Percentiles rank a stretch among this genome's conserved stretches.
Conservation (phyloP, 37 sponge, comb jelly and placozoan species). For the Diacarnus erythraeanus region DNA sequence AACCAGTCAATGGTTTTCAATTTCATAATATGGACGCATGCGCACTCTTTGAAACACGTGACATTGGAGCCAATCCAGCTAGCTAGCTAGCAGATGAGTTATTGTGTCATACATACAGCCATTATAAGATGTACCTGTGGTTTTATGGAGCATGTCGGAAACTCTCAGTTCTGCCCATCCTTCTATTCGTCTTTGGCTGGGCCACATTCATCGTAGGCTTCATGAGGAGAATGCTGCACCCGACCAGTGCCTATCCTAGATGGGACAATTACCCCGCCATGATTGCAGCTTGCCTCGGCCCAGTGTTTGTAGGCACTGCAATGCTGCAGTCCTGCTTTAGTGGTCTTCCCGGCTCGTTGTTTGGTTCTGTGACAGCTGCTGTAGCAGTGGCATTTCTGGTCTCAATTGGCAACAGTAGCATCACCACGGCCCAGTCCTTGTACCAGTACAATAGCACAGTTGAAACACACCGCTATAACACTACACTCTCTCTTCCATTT, state of each 20-base stretch:
- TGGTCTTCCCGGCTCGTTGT: neutral
- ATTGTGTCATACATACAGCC: too few species aligned
- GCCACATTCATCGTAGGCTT: neutral
- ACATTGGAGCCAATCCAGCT: too few species aligned
- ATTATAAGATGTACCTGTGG: too few species aligned
- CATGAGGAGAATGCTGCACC: neutral
- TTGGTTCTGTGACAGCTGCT: neutral
- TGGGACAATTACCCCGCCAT: slow-evolving; percentile 6
- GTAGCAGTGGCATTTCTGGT: neutral
- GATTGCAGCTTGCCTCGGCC: neutral
- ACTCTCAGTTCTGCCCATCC: neutral
- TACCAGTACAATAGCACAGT: neutral
- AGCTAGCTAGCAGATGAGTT: too few species aligned
- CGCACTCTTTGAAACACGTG: too few species aligned
- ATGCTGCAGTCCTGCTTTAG: neutral
- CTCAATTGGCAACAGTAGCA: neutral
- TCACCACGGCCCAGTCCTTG: neutral
- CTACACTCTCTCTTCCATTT: neutral
- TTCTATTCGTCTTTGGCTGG: neutral
- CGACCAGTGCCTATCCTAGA: neutral
- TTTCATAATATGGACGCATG: too few species aligned
- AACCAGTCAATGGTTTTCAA: too few species aligned
- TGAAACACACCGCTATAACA: too few species aligned
- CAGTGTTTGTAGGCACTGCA: neutral
- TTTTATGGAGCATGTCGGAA: neutral